Base-by-base conservation (phyloP, 2,888 invertebrate species). In the Chymomyza procnemis region DNA sequence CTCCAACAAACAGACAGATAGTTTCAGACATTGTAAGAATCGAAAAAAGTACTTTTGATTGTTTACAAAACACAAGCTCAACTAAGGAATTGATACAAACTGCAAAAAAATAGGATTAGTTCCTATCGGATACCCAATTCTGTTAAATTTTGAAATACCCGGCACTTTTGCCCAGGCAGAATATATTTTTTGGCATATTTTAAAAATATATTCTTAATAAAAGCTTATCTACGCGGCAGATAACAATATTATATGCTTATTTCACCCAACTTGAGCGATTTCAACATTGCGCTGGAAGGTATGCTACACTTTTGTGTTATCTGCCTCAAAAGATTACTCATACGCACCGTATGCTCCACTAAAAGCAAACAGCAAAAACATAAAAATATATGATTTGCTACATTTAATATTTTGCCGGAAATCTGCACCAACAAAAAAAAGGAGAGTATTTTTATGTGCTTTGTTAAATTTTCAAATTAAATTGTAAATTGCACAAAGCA, bases 401-500 rank as follows among this genome's bases (percentile, higher is more conserved):
- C 26, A 26, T 21, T 54, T 21, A 21, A 21, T 54, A 14, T 54
- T 12, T 54, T 19, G 3, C 18, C 16, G 34, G 6, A 41, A 41
- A 9, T 41, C 34, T 41, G 34, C 12, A n/a, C n/a, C n/a, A n/a
- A n/a, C 34, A 41, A 41, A 41, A 41, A 34, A 34, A 12, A 41
- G 30, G 3, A 12, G 34, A 54, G 19, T n/a, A 63, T 67, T 77
- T 71, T 78, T 76, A 78, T 71, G 75, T 50, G 73, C 65, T 69
- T 75, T 78, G 66, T 76, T 75, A 78, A 75, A 75, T 78, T 78
- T 69, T 57, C 61, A 21, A 71, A 76, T 78, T 75, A 78, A 78
- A 78, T 76, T 78, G 69, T 78, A 75, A 78, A 76, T 71, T 77
- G 68, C 64, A 59, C 58, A 71, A 73, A 65, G 50, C 61, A 54